Evolutionary conservation across 2,113 vertebrate genomes (phyloP).

Genomic region (Antigone vipio): DNA sequence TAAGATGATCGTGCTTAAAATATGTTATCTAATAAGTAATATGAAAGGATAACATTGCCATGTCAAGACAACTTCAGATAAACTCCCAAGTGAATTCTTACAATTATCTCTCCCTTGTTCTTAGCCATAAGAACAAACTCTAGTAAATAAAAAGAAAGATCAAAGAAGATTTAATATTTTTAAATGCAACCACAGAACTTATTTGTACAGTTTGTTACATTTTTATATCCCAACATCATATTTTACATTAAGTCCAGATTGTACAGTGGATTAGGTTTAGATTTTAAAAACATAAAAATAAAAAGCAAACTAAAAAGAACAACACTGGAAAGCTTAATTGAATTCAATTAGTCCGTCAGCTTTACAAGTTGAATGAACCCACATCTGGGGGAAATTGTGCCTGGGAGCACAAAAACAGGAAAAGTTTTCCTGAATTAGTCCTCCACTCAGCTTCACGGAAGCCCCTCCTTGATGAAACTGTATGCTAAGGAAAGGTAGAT

Average conservation of each 20-base stretch:
- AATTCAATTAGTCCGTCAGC: not conserved
- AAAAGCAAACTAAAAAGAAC: not conserved
- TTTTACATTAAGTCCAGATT: slow-evolving; percentile 49
- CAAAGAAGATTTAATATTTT: slow-evolving; percentile 36
- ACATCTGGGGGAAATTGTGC: slow-evolving; percentile 18
- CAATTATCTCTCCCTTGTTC: slow-evolving; percentile 1
- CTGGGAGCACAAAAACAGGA: not conserved
- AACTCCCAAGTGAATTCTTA: not conserved
- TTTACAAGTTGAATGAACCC: not conserved
- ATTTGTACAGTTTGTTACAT: slow-evolving; percentile 2
- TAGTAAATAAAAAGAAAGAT: slow-evolving; percentile 41
- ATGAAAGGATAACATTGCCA: not conserved
- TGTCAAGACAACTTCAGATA: not conserved
- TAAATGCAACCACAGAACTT: slow-evolving; percentile 23
- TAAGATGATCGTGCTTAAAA: not conserved
- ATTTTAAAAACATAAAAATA: not conserved
- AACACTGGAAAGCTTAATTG: not conserved
- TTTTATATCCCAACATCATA: slow-evolving; percentile 16
- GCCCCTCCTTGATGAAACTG: not conserved
- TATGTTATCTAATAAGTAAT: not conserved
- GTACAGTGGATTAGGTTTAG: not conserved
- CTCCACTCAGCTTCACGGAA: not conserved
- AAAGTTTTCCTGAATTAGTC: not conserved
- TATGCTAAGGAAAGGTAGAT: not conserved
- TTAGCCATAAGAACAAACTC: not conserved